Percentiles rank a stretch among this genome's conserved stretches.
These are phyloP conservation scores for Drosophila subpulchrella DNA, from an alignment of 1,140 invertebrate genomes.

Conservation along the genomic window DNA sequence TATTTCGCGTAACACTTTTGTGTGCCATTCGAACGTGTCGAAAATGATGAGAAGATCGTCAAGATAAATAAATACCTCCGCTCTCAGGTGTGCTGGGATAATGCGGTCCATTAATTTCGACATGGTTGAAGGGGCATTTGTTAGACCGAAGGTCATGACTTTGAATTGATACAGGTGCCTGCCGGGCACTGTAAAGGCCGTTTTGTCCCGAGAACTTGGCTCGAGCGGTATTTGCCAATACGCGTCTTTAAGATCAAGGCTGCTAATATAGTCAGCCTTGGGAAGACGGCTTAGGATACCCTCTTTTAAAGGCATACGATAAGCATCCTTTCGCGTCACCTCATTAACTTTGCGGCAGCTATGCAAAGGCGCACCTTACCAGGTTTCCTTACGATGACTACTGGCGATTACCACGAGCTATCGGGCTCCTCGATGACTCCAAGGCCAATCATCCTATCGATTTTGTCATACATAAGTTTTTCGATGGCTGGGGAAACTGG, in stretches of 20 bases:
- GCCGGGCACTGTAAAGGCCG: slow-evolving; percentile 5
- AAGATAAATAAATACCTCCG: slow-evolving; percentile 2
- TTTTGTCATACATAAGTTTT: slow-evolving; percentile 17
- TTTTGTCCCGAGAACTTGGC: neutral
- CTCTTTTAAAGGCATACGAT: slow-evolving; percentile 7
- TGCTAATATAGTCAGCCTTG: slow-evolving; percentile 4
- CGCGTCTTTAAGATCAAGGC: slow-evolving; percentile 11
- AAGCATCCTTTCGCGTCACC: slow-evolving; percentile 17
- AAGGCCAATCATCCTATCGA: slow-evolving; percentile 7
- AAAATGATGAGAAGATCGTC: slow-evolving; percentile 10
- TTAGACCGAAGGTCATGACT: slow-evolving; percentile 13
- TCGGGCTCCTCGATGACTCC: slow-evolving; percentile 21
- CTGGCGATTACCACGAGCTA: slow-evolving; percentile 18
- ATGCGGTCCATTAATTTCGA: slow-evolving; percentile 23
- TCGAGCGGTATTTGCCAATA: slow-evolving; percentile 14
- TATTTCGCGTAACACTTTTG: neutral
- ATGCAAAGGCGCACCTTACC: slow-evolving; percentile 1
- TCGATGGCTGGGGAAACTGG: slow-evolving; percentile 19
- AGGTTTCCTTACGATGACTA: slow-evolving; percentile 6
- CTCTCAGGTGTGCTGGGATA: neutral
- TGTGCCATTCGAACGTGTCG: slow-evolving; percentile 3
- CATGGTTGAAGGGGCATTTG: slow-evolving; percentile 14
- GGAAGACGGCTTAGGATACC: slow-evolving; percentile 7
- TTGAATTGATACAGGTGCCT: slow-evolving; percentile 9
- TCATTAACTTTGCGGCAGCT: slow-evolving; percentile 5